Percentiles rank a stretch among this genome's conserved stretches.
These are phyloP conservation scores for Troides aeacus DNA, from an alignment of 2,888 invertebrate genomes.

Conservation along the genomic window DNA sequence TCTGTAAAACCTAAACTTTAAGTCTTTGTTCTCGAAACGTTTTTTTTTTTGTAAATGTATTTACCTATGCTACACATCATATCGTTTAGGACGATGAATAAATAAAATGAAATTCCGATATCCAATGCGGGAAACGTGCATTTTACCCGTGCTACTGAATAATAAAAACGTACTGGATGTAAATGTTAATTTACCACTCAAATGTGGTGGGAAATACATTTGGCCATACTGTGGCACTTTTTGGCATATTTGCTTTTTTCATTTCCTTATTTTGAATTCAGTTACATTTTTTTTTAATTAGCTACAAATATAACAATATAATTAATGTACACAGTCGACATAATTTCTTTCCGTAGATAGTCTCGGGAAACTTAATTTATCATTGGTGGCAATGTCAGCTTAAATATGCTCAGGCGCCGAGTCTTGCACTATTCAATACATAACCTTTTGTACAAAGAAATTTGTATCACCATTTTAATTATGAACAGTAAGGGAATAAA, in stretches of 20 bases:
- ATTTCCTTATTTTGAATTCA: background rate
- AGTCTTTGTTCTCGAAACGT: background rate
- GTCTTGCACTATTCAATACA: no score
- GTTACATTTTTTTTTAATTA: background rate
- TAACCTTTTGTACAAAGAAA: no score
- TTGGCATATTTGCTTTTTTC: background rate
- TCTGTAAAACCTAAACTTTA: background rate
- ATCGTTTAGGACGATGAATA: conserved; percentile 1
- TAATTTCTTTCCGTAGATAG: no score
- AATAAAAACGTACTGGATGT: conserved; percentile 21
- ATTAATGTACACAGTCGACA: no score
- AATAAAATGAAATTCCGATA: conserved; percentile 6
- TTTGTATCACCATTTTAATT: no score
- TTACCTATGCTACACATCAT: background rate
- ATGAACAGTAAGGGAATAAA: no score
- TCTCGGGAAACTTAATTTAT: no score
- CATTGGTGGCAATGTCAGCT: no score
- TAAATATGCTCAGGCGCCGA: no score
- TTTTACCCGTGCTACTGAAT: conserved; percentile 23
- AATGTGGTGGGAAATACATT: conserved; percentile 11
- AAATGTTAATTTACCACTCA: conserved; percentile 15
- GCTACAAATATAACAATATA: no score
- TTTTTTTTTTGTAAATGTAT: no score
- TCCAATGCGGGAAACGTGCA: conserved; percentile 10
- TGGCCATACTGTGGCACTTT: background rate